phyloP scores from a whole-genome alignment of 2,888 invertebrate genomes.

The Scaptomyza parva region DNA sequence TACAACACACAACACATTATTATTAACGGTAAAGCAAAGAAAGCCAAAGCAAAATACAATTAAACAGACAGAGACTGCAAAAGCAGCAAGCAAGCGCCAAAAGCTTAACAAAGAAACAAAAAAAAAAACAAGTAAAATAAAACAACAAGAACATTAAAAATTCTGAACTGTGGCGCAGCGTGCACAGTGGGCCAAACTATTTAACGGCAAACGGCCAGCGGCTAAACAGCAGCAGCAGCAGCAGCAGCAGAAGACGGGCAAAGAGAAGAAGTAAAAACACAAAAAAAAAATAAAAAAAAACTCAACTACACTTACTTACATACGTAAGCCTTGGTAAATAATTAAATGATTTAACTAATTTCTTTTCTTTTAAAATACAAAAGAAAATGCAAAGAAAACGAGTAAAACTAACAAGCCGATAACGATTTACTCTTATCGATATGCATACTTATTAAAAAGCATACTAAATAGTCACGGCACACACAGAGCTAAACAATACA shows the following conservation, averaged over 20 bases:
- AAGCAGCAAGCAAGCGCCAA: conserved; percentile 16
- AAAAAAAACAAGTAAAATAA: conserved; percentile 13
- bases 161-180: conserved; percentile 6
- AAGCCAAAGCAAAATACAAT: conserved; percentile 18
- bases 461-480: conserved; percentile 2
- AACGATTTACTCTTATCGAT: conserved; percentile 17
- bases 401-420: conserved; percentile 1
- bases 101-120: conserved; percentile 27
- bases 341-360: neutral
- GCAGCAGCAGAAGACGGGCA: conserved; percentile 20
- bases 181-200: conserved; percentile 56
- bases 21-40: conserved; percentile 43
- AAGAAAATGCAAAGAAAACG: neutral
- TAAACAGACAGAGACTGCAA: conserved; percentile 2
- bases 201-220: conserved; percentile 43
- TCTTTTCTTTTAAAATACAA: neutral
- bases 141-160: conserved; percentile 22
- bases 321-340: neutral
- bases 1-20: conserved; percentile 22
- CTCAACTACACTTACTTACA: conserved; percentile 3
- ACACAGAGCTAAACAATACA: conserved; percentile 5
- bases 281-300: neutral
- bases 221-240: conserved; percentile 10
- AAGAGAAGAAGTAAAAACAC: neutral
- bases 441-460: conserved; percentile 9